These are phyloP conservation scores for Sander lucioperca DNA, from an alignment of 2,113 vertebrate genomes.

Conservation along the genomic window DNA sequence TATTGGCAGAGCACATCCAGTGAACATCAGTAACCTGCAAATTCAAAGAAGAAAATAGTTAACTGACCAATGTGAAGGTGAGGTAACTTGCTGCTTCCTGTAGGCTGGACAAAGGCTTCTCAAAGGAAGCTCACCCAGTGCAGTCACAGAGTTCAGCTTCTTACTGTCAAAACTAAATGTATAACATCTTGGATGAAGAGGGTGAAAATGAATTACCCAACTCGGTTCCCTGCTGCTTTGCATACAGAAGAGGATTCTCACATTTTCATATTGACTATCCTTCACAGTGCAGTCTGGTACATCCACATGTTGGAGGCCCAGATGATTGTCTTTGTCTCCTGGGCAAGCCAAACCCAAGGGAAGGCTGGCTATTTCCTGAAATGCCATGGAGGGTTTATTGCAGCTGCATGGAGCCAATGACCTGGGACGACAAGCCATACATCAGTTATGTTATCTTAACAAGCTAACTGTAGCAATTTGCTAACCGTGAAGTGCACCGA, in stretches of 20 bases:
- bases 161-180: background rate
- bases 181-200: background rate
- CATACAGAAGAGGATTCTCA: background rate
- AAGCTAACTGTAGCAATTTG: background rate
- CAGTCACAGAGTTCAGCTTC: background rate
- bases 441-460: background rate
- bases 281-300: background rate
- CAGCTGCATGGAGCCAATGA: background rate
- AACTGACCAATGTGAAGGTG: background rate
- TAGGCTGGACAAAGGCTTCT: background rate
- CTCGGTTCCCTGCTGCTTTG: background rate
- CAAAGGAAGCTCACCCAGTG: background rate
- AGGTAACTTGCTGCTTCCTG: background rate
- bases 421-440: background rate
- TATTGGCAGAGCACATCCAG: background rate
- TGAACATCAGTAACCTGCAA: background rate
- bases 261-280: background rate
- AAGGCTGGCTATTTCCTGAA: background rate
- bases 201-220: background rate
- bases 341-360: background rate
- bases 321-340: background rate
- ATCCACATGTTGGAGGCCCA: background rate
- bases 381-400: background rate
- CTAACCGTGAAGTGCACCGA: too few species aligned
- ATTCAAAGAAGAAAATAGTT: background rate